Conservation (phyloP, 2,113 vertebrate species). For the Turdus rufiventris region DNA sequence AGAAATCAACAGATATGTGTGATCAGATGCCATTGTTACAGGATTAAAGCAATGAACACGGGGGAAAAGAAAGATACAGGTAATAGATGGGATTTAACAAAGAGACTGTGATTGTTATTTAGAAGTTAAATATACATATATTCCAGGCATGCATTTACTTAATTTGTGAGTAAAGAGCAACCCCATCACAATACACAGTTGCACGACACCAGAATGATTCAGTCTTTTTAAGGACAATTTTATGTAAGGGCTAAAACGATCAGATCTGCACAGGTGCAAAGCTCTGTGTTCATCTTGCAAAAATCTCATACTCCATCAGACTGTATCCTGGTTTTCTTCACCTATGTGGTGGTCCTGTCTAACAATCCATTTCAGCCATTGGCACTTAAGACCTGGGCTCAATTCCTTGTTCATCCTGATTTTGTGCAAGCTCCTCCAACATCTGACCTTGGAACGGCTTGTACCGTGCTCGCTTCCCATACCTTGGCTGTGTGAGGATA, state of each 20-base stretch:
- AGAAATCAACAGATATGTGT: neutral
- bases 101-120: neutral
- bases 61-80: neutral
- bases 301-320: neutral
- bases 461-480: rapidly evolving
- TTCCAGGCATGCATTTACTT: neutral
- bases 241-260: neutral
- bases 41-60: neutral
- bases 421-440: neutral
- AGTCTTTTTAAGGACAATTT: neutral
- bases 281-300: neutral
- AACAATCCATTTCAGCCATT: neutral
- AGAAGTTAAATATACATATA: neutral
- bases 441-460: neutral
- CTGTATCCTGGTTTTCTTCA: neutral
- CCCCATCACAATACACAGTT: neutral
- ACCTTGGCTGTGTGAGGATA: neutral
- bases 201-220: neutral
- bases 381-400: neutral
- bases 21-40: neutral
- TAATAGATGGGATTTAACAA: neutral
- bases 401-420: neutral
- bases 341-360: neutral
- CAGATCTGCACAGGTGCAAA: neutral
- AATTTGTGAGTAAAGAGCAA: neutral